Conservation (phyloP, 2,113 vertebrate genomes). For the Triplophysa rosa region DNA sequence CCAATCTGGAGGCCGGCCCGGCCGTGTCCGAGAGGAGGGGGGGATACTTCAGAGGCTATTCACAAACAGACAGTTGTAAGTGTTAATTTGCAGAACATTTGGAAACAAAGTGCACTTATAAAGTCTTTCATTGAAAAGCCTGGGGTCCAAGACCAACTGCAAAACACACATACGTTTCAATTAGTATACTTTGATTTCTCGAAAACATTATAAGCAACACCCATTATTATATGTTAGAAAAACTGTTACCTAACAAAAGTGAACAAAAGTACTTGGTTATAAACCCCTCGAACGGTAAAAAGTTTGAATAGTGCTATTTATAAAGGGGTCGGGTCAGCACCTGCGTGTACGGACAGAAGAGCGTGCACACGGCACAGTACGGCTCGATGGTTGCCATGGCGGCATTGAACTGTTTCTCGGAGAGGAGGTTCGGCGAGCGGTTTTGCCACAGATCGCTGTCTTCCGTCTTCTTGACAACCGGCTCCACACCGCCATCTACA, state of each 20-base stretch:
- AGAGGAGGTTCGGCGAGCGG: conserved; percentile 79
- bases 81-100: not conserved
- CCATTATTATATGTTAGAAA: not conserved
- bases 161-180: no score
- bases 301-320: not conserved
- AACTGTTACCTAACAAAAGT: not conserved
- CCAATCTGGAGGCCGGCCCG: conserved; percentile 64
- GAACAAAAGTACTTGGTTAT: no score
- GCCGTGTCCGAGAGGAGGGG: not conserved
- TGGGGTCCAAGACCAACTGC: no score
- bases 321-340: conserved; percentile 44
- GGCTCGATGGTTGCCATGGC: conserved; percentile 84
- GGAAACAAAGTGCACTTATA: no score
- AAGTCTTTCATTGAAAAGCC: no score
- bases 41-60: conserved; percentile 72
- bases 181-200: no score
- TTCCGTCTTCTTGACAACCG: conserved; percentile 79
- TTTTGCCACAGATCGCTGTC: conserved; percentile 87
- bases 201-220: not conserved
- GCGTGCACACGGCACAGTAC: conserved; percentile 88
- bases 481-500: conserved; percentile 77
- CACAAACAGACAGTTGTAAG: not conserved
- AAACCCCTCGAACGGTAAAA: no score
- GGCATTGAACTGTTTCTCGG: conserved; percentile 88
- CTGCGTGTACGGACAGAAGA: conserved; percentile 86